Evolutionary conservation across 2,888 invertebrate species (phyloP), one percentile per base, ranked within the genome.

Genomic region (Sipha maydis): DNA sequence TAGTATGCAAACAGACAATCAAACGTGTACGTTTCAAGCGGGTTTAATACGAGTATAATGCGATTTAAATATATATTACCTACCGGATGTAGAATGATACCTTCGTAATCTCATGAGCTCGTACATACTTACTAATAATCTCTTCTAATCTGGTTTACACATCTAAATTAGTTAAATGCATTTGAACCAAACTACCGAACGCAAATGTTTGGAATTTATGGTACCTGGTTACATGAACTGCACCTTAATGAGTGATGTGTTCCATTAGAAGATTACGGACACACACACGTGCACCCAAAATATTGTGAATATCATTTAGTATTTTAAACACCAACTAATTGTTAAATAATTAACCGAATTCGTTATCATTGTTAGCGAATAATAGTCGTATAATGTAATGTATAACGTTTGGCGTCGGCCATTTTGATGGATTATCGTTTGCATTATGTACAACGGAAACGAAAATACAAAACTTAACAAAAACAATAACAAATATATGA

Each of bases 161-260:
- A 54, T 83, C 83, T 71, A 71, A 48, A 83, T 83, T 83, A 83
- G 83, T 83, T 25, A n/a, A 73, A 83, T 83, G 71, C 31, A 54
- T 71, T 73, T 54, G 54, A 48, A 71, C 31, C 31, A 41, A 69
- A 69, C 69, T 69, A 28, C 31, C 61, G 80, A 61, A 61, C 80
- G n/a, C n/a, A 14, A 48, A 41, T 8, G 34, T 11, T 31, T 7
- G 4, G 25, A 38, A 28, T 25, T 7, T 25, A 31, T 54, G 54
- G 31, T 54, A 31, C 54, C 78, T 54, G 54, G 31, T 31, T 31
- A 56, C 78, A 25, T 31, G 31, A 54, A 54, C 54, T 31, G 78
- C 78, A 31, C 48, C 78, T 67, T 56, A 31, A 80, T 19, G 61
- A 80, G 38, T n/a, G 80, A 79, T 80, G 69, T 69, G 34, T 38